Percentiles rank a stretch among this genome's conserved stretches.
Conservation (phyloP, 37 sponge, comb jelly and placozoan species). For the Oscarella lobularis region DNA sequence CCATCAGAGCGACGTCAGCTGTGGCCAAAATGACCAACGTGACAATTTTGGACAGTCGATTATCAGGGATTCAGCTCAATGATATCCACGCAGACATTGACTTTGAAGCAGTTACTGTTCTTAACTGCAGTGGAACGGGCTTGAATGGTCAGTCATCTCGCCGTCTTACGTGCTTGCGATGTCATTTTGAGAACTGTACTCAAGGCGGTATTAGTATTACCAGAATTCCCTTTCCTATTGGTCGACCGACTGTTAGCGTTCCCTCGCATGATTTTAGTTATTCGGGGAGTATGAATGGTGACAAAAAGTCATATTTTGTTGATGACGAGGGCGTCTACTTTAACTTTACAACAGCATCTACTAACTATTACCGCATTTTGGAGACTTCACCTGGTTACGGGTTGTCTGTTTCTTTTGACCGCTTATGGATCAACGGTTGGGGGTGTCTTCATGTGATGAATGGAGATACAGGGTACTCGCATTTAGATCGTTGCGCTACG, state of each 20-base stretch:
- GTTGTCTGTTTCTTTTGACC: neutral
- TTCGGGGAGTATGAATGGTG: neutral
- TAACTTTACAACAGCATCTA: neutral
- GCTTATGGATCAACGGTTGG: too few species aligned
- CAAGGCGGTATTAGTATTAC: neutral
- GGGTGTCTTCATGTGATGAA: too few species aligned
- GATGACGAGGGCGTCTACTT: neutral
- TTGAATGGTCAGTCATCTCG: neutral
- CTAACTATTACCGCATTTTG: neutral
- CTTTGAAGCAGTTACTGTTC: neutral
- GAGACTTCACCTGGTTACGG: neutral
- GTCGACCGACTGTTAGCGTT: neutral
- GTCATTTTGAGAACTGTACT: neutral
- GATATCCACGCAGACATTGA: neutral
- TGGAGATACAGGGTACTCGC: too few species aligned
- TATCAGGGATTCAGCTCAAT: neutral
- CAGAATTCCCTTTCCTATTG: neutral
- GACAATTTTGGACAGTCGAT: neutral
- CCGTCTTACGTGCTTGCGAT: neutral
- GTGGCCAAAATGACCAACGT: neutral
- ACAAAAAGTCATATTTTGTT: neutral
- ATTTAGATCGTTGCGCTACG: too few species aligned
- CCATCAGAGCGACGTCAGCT: neutral
- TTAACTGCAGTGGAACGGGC: neutral
- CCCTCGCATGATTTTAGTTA: neutral